These are phyloP conservation scores for Columba guinea DNA, from an alignment of 2,797 vertebrate species.

Conservation along the genomic window DNA sequence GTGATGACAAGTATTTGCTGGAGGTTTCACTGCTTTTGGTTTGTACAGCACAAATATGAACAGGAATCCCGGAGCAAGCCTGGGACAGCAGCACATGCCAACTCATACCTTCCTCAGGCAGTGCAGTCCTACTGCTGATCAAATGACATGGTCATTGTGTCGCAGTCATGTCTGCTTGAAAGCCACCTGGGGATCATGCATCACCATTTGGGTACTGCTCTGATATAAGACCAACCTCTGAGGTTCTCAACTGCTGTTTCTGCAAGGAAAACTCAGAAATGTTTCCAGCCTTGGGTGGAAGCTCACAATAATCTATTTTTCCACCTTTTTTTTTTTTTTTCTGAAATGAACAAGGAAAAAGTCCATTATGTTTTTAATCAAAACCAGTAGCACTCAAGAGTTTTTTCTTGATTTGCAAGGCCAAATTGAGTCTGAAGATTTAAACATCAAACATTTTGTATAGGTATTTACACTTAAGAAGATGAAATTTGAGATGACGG, in stretches of 20 bases:
- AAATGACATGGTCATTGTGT: background rate
- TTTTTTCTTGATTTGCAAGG: background rate
- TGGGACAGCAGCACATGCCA: background rate
- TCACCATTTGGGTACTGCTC: background rate
- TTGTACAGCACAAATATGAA: background rate
- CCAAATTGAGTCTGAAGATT: background rate
- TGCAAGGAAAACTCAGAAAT: background rate
- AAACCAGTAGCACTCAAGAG: background rate
- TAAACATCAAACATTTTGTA: background rate
- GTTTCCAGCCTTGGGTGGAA: background rate
- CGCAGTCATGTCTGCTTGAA: background rate
- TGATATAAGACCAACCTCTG: background rate
- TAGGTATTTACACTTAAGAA: background rate
- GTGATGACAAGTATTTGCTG: background rate
- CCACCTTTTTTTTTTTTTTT: background rate
- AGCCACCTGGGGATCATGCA: background rate
- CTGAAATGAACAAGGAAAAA: background rate
- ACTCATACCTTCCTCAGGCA: background rate
- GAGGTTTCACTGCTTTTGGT: background rate
- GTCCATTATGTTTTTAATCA: background rate
- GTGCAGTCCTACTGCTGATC: background rate
- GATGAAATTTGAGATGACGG: constrained; percentile 8
- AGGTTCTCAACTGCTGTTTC: background rate
- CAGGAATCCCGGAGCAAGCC: background rate
- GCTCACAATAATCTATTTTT: background rate